Base-by-base conservation (phyloP, 2,797 vertebrate species). In the Sorex maritimensis region DNA sequence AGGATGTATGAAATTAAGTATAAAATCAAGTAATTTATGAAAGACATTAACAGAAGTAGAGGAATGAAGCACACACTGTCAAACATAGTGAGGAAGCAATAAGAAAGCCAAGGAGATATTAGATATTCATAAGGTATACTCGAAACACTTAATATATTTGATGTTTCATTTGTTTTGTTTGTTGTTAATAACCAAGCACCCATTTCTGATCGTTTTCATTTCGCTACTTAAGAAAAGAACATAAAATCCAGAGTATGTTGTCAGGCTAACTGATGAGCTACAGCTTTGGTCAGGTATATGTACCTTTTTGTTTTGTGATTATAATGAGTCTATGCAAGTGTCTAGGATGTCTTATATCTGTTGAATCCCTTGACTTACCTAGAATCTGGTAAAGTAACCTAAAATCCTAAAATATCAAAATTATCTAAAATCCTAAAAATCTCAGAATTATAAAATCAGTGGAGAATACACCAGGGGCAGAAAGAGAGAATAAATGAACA, bases 1-100 rank as follows among this genome's bases (percentile, higher is more conserved):
- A 79, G 24, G 5, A 58, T 74, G 75, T 71, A 58, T 69, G 58
- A 93, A 86, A 83, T 8, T 63, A 92, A 81, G 1, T 72, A n/a
- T 61, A 82, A 58, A 95, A 41, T 15, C 74, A 84, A 92, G 3
- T 81, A 41, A 11, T 90, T 94, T 92, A 19, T 84, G 63, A 87
- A 85, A 75, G 34, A 26, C 67, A 82, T 58, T 82, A 30, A 38
- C 61, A 81, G 52, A 77, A 2, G 58, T 74, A 79, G 82, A 92
- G 4, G 88, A 92, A 77, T 11, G 75, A 11, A 82, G 1, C 3
- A 85, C 26, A 46, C 72, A 15, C 0, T n/a, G 7, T 85, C 78
- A 71, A 86, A 61, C 12, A 88, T 61, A 87, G 21, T 38, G 74
- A 81, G 71, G 34, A 88, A 88, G 44, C 28, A 13, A 86, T n/a